A percentile compares a stretch with the other conserved stretches of the same genome.
Evolutionary conservation across 2,888 invertebrate genomes (phyloP).

Genomic region (Pantelozetes paolii): DNA sequence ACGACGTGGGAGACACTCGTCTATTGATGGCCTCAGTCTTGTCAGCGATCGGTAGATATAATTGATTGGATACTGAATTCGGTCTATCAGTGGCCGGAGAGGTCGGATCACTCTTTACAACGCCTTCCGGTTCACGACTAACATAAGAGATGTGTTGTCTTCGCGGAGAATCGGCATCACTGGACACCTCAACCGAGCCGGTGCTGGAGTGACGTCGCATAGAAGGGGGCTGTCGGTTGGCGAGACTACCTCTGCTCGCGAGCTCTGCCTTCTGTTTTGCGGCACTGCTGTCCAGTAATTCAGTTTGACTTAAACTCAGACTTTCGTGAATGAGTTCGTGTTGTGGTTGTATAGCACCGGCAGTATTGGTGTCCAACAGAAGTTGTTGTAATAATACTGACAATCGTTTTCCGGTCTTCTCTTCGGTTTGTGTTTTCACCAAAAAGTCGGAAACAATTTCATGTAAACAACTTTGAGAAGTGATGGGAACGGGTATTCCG

Average conservation of each 20-base stretch:
- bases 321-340: background rate
- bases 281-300: slow-evolving; percentile 71
- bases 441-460: slow-evolving; percentile 19
- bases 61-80: background rate
- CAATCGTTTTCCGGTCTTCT: slow-evolving; percentile 2
- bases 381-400: background rate
- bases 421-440: slow-evolving; percentile 16
- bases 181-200: slow-evolving; percentile 43
- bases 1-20: background rate
- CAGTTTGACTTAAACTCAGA: slow-evolving; percentile 21
- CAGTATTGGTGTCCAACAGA: background rate
- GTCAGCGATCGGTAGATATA: slow-evolving; percentile 12
- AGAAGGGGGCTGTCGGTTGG: slow-evolving; percentile 60
- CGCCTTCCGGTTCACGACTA: background rate
- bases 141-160: slow-evolving; percentile 11
- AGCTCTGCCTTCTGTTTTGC: slow-evolving; percentile 79
- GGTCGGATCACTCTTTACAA: slow-evolving; percentile 21
- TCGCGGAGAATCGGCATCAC: slow-evolving; percentile 21
- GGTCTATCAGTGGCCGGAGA: background rate
- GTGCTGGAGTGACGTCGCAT: slow-evolving; percentile 49
- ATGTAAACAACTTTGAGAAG: slow-evolving; percentile 22
- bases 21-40: background rate
- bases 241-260: slow-evolving; percentile 66
- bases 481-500: slow-evolving; percentile 18
- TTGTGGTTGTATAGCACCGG: background rate